Evolutionary conservation across 2,888 invertebrate species (phyloP), one percentile per base, ranked within the genome.

Genomic region (Lydus trimaculatus): DNA sequence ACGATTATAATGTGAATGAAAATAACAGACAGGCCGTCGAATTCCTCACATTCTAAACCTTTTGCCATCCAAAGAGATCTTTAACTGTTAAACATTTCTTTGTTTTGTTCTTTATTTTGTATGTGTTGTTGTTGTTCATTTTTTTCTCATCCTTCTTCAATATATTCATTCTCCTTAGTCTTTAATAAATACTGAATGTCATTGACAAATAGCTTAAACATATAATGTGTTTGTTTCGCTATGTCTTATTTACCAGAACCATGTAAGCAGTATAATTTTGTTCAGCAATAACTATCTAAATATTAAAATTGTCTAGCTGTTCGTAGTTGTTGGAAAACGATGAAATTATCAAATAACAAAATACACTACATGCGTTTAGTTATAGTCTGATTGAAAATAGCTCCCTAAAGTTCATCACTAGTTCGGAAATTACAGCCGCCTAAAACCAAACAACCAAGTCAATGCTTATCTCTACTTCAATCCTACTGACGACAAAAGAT

Each of bases 121-220:
- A 48, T 43, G 5, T n/a, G 43, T 43, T 36, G 15, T 36, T 36
- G 13, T n/a, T n/a, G n/a, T n/a, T n/a, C n/a, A n/a, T 33, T 33
- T 33, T 36, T 36, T 36, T 15, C 2, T 36, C 13, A 11, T 43
- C 17, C 17, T n/a, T 17, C 43, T 43, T 17, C 43, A 43, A 43
- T 43, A 43, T 43, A 43, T 43, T 43, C 43, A 43, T 43, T 43
- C 43, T 17, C 73, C 75, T 83, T 59, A 82, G 83, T 82, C 84
- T 83, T 83, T 81, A 84, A 85, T 85, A 84, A 84, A 85, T 84
- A 84, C 80, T 79, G 78, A 77, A 80, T 84, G 85, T 84, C 85
- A 84, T 81, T 84, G 85, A 85, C 84, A 84, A 85, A 85, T 85
- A 84, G 82, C 84, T 78, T 43, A 77, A 82, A 82, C 81, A 80